These are phyloP conservation scores for Pelodytes ibericus DNA, from an alignment of 2,797 vertebrate species.

Conservation along the genomic window DNA sequence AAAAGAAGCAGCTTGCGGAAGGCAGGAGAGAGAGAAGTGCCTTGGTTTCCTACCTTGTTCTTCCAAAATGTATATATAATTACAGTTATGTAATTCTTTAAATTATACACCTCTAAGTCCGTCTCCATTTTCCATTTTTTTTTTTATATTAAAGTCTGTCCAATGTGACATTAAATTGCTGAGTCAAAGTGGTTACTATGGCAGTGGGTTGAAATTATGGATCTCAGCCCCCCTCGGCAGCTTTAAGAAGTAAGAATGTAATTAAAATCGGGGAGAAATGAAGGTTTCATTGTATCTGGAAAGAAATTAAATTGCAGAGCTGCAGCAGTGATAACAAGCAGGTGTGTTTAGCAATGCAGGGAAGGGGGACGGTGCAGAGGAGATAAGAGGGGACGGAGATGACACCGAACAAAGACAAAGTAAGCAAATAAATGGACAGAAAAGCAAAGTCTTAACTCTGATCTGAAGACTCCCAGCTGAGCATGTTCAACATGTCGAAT, in stretches of 20 bases:
- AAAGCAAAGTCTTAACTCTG: too few species aligned
- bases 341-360: constrained; percentile 65
- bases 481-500: too few species aligned
- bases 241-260: constrained; percentile 66
- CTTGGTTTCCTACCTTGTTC: constrained; percentile 71
- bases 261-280: constrained; percentile 68
- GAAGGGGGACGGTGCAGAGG: constrained; percentile 58
- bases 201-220: constrained; percentile 77
- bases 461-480: too few species aligned
- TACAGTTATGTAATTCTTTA: constrained; percentile 65
- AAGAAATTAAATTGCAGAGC: constrained; percentile 66
- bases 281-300: constrained; percentile 68
- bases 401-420: too few species aligned
- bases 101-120: constrained; percentile 59
- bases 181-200: constrained; percentile 78
- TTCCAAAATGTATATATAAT: constrained; percentile 70
- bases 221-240: constrained; percentile 65
- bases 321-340: constrained; percentile 45
- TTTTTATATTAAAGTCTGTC: constrained; percentile 68
- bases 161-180: constrained; percentile 74
- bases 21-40: constrained; percentile 65
- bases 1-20: too few species aligned
- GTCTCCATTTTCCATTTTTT: constrained; percentile 51
- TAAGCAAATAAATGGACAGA: too few species aligned
- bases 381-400: constrained; percentile 22